phyloP scores from a whole-genome alignment of 2,113 vertebrate genomes.

The Larimichthys crocea region DNA sequence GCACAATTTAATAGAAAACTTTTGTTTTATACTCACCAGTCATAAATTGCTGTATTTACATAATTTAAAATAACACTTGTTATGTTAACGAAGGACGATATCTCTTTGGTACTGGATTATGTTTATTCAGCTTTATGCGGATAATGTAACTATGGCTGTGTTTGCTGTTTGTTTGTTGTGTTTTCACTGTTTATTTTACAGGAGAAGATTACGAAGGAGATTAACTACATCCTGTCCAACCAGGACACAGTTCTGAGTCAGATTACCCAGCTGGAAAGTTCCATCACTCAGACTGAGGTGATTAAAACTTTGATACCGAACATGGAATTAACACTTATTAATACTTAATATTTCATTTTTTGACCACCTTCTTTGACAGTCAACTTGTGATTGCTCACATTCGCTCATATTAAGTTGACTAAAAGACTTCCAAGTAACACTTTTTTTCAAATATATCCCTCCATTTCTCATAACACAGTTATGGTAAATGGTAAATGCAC shows the following conservation, averaged over 20 bases:
- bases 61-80: not conserved
- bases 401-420: no score
- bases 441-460: no score
- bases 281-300: conserved; percentile 94
- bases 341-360: no score
- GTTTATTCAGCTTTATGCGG: not conserved
- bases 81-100: not conserved
- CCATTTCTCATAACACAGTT: no score
- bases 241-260: conserved; percentile 94
- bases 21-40: not conserved
- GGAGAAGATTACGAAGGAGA: conserved; percentile 96
- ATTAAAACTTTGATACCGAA: conserved; percentile 27
- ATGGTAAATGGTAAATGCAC: no score
- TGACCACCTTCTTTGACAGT: not conserved
- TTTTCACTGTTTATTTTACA: conserved; percentile 70
- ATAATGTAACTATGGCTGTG: not conserved
- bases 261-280: conserved; percentile 94
- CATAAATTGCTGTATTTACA: not conserved
- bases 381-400: not conserved
- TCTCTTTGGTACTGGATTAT: not conserved
- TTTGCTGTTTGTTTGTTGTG: conserved; percentile 14
- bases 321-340: conserved; percentile 1
- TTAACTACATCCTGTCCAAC: conserved; percentile 93
- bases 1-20: not conserved
- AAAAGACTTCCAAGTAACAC: no score